These are phyloP conservation scores for Sycophila texana DNA, from an alignment of 2,888 invertebrate genomes.

Conservation along the genomic window DNA sequence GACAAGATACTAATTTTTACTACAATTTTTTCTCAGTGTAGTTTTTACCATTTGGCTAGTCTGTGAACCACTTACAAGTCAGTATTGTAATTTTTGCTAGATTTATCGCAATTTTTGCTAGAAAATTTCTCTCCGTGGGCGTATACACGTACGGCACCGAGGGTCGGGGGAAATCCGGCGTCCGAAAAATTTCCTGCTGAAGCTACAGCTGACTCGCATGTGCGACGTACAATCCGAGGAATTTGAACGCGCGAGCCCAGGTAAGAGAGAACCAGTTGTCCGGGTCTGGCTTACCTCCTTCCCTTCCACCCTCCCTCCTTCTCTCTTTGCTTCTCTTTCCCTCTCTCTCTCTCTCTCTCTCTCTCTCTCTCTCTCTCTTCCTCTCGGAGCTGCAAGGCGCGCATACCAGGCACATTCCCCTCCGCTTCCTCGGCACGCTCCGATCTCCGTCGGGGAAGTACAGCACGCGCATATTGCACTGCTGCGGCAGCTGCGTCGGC, in stretches of 20 bases:
- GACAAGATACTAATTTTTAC: too few species aligned
- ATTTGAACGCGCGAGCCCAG: not conserved
- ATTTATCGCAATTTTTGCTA: too few species aligned
- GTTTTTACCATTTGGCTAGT: too few species aligned
- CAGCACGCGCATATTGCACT: conserved; percentile 35
- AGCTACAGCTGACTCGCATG: conserved; percentile 18
- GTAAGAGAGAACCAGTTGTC: conserved; percentile 36
- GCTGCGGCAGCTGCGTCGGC: conserved; percentile 2
- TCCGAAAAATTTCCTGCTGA: conserved; percentile 2
- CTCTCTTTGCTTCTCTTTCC: not conserved
- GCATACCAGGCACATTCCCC: conserved; percentile 43
- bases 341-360: too few species aligned
- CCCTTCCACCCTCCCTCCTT: too few species aligned
- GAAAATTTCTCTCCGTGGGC: too few species aligned
- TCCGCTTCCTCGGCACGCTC: not conserved
- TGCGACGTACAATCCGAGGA: not conserved
- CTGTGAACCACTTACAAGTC: too few species aligned
- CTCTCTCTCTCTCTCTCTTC: conserved; percentile 6
- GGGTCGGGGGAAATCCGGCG: not conserved
- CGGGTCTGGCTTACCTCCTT: not conserved
- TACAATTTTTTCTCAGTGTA: too few species aligned
- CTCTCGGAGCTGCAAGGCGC: not conserved
- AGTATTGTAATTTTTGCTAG: too few species aligned
- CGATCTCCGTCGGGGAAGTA: not conserved
- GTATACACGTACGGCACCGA: too few species aligned